Evolutionary conservation across 2,797 vertebrate genomes (phyloP), one percentile per base, ranked within the genome.

Genomic region (Karalla daura): DNA sequence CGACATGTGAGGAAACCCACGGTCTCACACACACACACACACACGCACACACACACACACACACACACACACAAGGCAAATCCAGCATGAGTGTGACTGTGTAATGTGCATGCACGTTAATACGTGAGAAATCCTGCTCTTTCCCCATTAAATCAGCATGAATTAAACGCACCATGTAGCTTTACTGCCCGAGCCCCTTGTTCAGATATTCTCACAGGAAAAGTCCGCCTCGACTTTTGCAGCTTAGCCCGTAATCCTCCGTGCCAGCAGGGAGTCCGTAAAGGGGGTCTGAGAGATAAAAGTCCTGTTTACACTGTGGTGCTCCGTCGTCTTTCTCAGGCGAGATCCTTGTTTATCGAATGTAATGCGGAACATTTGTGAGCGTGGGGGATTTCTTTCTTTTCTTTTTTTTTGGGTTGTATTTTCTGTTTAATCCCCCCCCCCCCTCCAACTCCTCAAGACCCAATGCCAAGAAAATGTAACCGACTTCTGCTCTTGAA

Each of bases 321-420:
- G 65, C 25, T 63, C 70, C 60, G 74, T 75, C 69, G 51, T 67
- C 58, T 68, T 80, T 86, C 76, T 86, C 70, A 86, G 60, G 40
- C 76, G 24, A 24, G 40, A 43, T 63, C 65, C 46, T 51, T 78
- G 71, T 83, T 84, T 81, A 80, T 83, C 74, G 73, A 56, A 83
- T 78, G 37, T 71, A 61, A 66, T 52, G 64, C 49, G 56, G 53
- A 70, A 67, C 78, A 72, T 71, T 73, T 78, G 71, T 50, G 70
- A 80, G 45, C 32, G 24, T 5, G 18, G 36, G 23, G 52, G 65
- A n/a, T 55, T 63, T n/a, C n/a, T n/a, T n/a, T n/a, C n/a, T n/a
- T n/a, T n/a, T n/a, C n/a, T n/a, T n/a, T n/a, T n/a, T n/a, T n/a
- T n/a, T n/a, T n/a, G 49, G 63, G 25, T 62, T 59, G 61, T 47